Percentiles rank a stretch among this genome's conserved stretches.
phyloP scores from a whole-genome alignment of 2,797 vertebrate genomes.

The Aselliscus stoliczkanus region DNA sequence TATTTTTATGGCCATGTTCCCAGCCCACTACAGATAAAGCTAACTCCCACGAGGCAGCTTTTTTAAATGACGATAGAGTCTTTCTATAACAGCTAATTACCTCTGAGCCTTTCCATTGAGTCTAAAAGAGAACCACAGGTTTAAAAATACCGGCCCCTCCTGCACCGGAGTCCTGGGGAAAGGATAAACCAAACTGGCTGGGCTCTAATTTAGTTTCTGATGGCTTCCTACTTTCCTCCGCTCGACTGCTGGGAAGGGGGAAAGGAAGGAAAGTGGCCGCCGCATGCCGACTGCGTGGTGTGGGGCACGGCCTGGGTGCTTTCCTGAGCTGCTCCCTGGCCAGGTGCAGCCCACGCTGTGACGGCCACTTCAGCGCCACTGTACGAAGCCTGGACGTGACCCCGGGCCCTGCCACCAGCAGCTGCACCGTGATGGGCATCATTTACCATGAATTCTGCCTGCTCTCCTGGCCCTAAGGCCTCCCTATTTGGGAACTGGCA shows the following conservation, averaged over 20 bases:
- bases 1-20: background rate
- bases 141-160: background rate
- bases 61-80: background rate
- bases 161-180: background rate
- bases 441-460: background rate
- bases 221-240: background rate
- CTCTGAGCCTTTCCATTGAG: background rate
- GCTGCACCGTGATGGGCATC: accelerated
- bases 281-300: background rate
- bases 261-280: background rate
- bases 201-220: background rate
- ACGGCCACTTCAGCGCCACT: background rate
- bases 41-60: background rate
- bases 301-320: accelerated
- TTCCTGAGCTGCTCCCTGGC: background rate
- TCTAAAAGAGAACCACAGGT: background rate
- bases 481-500: background rate
- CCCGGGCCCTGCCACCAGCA: background rate
- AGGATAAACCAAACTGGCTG: background rate
- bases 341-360: accelerated
- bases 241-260: background rate
- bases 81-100: constrained; percentile 21
- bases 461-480: background rate
- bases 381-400: accelerated
- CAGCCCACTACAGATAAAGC: background rate